These are phyloP conservation scores for Griposia aprilina DNA, from an alignment of 2,888 invertebrate genomes.

Conservation along the genomic window DNA sequence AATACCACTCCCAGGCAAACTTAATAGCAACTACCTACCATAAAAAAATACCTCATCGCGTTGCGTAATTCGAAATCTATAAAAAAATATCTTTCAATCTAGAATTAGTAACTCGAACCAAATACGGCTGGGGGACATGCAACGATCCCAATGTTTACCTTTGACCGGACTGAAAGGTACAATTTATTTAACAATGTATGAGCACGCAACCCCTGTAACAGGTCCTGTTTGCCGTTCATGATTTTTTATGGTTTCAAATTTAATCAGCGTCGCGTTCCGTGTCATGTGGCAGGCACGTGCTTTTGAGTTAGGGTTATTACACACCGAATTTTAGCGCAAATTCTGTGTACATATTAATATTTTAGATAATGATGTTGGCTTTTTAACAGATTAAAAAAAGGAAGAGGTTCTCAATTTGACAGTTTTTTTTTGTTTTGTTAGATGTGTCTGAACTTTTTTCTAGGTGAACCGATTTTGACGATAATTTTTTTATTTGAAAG, in stretches of 20 bases:
- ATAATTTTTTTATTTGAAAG: too few species aligned
- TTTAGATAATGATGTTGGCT: constrained; percentile 1
- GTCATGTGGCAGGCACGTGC: constrained; percentile 68
- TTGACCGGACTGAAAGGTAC: constrained; percentile 62
- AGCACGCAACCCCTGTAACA: constrained; percentile 68
- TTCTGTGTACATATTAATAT: constrained; percentile 12
- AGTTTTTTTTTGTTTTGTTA: too few species aligned
- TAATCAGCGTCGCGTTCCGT: constrained; percentile 79
- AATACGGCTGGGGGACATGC: constrained; percentile 71
- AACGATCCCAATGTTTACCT: constrained; percentile 69
- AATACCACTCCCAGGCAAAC: constrained; percentile 28
- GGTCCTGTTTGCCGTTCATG: constrained; percentile 70
- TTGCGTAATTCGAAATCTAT: constrained; percentile 62
- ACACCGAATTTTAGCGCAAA: constrained; percentile 41
- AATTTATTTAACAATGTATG: constrained; percentile 69
- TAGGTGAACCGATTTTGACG: too few species aligned
- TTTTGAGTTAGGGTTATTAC: constrained; percentile 63
- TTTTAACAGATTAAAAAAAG: not conserved
- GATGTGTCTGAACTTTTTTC: too few species aligned
- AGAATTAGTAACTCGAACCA: constrained; percentile 57
- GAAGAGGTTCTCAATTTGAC: too few species aligned
- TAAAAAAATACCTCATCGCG: constrained; percentile 49
- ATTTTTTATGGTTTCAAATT: constrained; percentile 85
- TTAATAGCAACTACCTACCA: not conserved
- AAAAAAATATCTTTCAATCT: constrained; percentile 67